These are phyloP conservation scores for Eupithecia insigniata DNA, from an alignment of 2,888 invertebrate species.

Conservation along the genomic window DNA sequence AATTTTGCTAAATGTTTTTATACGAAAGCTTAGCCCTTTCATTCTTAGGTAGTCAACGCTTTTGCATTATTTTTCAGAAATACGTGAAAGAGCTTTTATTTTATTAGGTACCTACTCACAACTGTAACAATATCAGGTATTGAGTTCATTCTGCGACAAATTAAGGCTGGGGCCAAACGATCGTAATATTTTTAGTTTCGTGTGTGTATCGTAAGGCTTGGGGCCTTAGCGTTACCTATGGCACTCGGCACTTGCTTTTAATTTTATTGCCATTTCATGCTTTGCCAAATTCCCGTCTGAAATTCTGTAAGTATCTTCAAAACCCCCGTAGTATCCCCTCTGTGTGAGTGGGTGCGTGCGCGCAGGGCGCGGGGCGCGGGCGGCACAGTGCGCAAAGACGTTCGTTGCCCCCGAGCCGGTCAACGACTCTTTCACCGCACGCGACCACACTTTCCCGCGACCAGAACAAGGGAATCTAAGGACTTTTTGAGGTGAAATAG, in stretches of 20 bases:
- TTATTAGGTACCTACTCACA: neutral
- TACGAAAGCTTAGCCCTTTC: neutral
- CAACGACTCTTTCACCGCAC: slow-evolving; percentile 82
- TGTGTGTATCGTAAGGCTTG: neutral
- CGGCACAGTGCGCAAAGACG: slow-evolving; percentile 78
- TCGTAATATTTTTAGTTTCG: neutral
- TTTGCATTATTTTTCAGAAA: neutral
- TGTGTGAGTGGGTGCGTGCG: slow-evolving; percentile 53
- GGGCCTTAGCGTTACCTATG: neutral
- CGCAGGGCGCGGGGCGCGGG: slow-evolving; percentile 50
- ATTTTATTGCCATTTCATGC: neutral
- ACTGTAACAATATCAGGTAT: neutral
- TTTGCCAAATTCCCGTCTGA: neutral
- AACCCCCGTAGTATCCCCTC: slow-evolving; percentile 20
- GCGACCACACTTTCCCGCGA: slow-evolving; percentile 78
- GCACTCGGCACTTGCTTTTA: neutral
- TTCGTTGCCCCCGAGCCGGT: slow-evolving; percentile 82
- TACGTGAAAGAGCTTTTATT: neutral
- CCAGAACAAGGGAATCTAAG: slow-evolving; percentile 46
- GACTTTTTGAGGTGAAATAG: slow-evolving; percentile 6
- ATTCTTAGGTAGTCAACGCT: neutral
- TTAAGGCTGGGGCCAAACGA: neutral
- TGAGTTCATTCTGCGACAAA: neutral
- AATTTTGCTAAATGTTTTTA: neutral
- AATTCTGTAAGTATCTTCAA: neutral